Conservation (phyloP, 2,113 vertebrate genomes). For the Tragelaphus imberbis region DNA sequence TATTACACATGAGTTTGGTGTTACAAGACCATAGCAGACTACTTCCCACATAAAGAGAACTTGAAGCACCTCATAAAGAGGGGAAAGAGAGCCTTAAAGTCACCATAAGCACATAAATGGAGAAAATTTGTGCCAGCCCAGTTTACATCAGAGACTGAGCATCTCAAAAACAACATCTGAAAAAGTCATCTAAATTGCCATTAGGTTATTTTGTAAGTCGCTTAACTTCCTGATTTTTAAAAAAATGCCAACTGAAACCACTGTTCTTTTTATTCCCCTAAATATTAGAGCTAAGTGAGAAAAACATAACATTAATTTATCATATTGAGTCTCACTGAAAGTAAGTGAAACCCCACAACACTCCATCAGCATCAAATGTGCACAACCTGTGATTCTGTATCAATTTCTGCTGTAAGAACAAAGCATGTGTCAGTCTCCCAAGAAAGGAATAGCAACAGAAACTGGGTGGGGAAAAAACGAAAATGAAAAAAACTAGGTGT, state of each 20-base stretch:
- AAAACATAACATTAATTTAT: constrained; percentile 58
- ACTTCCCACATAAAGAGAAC: not conserved
- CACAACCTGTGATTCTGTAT: constrained; percentile 51
- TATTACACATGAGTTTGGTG: not conserved
- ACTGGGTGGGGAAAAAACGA: not conserved
- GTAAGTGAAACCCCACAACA: constrained; percentile 34
- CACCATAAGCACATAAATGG: not conserved
- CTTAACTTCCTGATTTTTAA: constrained; percentile 38
- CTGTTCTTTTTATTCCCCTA: constrained; percentile 44
- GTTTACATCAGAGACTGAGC: not conserved
- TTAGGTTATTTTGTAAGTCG: not conserved
- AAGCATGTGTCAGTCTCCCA: constrained; percentile 55
- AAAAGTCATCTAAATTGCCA: constrained; percentile 30
- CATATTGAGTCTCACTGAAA: constrained; percentile 46
- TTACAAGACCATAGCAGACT: not conserved
- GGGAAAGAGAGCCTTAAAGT: not conserved
- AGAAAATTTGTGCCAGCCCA: not conserved
- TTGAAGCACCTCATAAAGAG: not conserved
- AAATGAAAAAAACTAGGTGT: not conserved
- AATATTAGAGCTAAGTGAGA: constrained; percentile 50
- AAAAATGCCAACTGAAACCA: constrained; percentile 47
- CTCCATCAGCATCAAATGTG: constrained; percentile 49
- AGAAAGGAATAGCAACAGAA: constrained; percentile 42
- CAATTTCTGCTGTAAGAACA: constrained; percentile 53
- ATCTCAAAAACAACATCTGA: constrained; percentile 22